Evolutionary conservation across 2,888 invertebrate genomes (phyloP).

Genomic region (Ophioninae sp.): DNA sequence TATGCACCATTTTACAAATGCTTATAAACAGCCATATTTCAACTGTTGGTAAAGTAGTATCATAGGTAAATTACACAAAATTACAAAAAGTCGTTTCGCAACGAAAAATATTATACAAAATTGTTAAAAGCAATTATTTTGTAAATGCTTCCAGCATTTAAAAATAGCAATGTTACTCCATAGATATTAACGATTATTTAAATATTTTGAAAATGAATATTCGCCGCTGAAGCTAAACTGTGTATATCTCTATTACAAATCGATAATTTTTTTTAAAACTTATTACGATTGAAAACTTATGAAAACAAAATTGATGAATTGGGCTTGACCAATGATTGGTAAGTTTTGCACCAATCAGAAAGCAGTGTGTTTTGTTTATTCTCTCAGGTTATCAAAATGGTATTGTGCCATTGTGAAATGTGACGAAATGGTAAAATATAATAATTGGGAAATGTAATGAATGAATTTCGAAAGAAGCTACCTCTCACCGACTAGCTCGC

Average conservation of each 20-base stretch:
- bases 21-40: not conserved
- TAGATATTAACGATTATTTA: not conserved
- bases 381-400: not conserved
- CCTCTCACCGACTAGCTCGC: conserved; percentile 79
- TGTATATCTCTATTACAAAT: no score
- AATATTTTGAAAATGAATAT: not conserved
- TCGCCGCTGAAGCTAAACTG: no score
- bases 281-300: no score
- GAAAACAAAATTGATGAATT: no score
- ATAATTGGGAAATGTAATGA: not conserved
- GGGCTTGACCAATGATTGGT: no score
- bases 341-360: no score
- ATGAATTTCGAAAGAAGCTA: conserved; percentile 58
- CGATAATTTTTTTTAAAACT: no score
- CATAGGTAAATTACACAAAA: not conserved
- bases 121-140: not conserved
- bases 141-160: not conserved
- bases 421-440: not conserved
- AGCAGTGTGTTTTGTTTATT: not conserved
- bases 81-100: not conserved
- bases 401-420: not conserved
- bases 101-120: not conserved
- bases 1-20: not conserved
- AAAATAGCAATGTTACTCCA: not conserved
- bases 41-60: not conserved